Base-by-base conservation (phyloP, 2,113 vertebrate genomes). In the Cyanoramphus novaezelandiae region DNA sequence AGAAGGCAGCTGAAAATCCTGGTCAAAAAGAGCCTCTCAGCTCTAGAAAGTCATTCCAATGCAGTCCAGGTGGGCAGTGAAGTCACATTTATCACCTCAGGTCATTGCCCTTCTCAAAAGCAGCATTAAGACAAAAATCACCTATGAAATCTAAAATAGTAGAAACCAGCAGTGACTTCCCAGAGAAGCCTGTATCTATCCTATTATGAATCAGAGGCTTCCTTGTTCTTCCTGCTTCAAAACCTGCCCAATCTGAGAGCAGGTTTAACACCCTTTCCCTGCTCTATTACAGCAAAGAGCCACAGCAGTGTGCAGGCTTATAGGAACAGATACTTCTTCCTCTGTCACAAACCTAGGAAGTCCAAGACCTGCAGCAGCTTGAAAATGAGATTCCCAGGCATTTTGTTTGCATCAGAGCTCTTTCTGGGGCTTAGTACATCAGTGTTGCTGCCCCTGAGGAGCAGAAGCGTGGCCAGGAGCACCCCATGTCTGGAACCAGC, bases 401-500 rank as follows among this genome's bases (percentile, higher is more conserved):
- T 50, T 79, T 46, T 47, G 10, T 81, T 86, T 18, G 4, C 19
- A 29, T n/a, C 29, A 62, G 27, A 21, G 37, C 13, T 52, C 21
- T n/a, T 50, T 60, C 37, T 81, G 46, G 37, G 17, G 4, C 55
- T 80, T 71, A 27, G 23, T 59, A 29, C 52, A 18, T 50, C 17
- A 65, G 59, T 68, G 39, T 23, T 4, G 6, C 44, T 77, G 55
- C 13, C 24, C 44, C 28, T 28, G 46, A 39, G 23, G 17, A 75
- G 46, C 44, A 13, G 6, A 78, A 59, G 35, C 62, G 63, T 7
- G 15, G 37, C 68, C 43, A 6, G 71, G 76, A 82, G 53, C 50
- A 50, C 20, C 35, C 27, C 0, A 0, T 1, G 11, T 41, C 17
- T 21, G 13, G 28, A 39, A 84, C 7, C 55, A 68, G 21, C n/a